Base-by-base conservation (phyloP, 2,888 invertebrate species). In the Philaethria dido region DNA sequence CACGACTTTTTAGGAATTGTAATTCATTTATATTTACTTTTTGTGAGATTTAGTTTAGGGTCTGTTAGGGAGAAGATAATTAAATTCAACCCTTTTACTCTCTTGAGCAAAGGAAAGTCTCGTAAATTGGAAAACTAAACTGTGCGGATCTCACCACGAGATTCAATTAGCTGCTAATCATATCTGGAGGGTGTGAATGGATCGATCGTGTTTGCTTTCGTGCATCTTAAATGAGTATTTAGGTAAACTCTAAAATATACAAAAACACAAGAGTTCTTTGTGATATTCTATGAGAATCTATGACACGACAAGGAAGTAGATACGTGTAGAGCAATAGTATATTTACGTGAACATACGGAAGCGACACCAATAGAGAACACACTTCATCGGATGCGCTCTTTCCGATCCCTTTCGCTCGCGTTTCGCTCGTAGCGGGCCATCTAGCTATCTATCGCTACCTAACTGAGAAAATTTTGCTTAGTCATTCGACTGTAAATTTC, bases 51-150 rank as follows among this genome's bases (percentile, higher is more conserved):
- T 79, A 80, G 77, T 82, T 78, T 78, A 80, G 83, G 84, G 81
- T 77, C 73, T 76, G 80, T 77, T 81, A 80, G 82, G 83, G 80
- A 76, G 76, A 72, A 86, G 83, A 88, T 89, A 91, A 92, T 92
- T 89, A 89, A 91, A 92, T 89, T 88, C 84, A 88, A 92, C 91
- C 90, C 91, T 89, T 82, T 89, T 81, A 83, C 86, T 85, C 80
- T 82, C 79, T 80, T 79, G 80, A 82, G 84, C 82, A 84, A 85
- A 88, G 86, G 86, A 87, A 86, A 91, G 87, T 85, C 89, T 85
- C 88, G 89, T 87, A 91, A 91, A 92, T 92, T 92, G 88, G 90
- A 92, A 92, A 92, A 92, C 92, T 92, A 92, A 92, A 92, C 92
- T 90, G 85, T 77, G 78, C 83, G 88, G 86, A 88, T 89, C 89